Evolutionary conservation across 2,797 vertebrate genomes (phyloP).

Genomic region (Enteromius mattozi): DNA sequence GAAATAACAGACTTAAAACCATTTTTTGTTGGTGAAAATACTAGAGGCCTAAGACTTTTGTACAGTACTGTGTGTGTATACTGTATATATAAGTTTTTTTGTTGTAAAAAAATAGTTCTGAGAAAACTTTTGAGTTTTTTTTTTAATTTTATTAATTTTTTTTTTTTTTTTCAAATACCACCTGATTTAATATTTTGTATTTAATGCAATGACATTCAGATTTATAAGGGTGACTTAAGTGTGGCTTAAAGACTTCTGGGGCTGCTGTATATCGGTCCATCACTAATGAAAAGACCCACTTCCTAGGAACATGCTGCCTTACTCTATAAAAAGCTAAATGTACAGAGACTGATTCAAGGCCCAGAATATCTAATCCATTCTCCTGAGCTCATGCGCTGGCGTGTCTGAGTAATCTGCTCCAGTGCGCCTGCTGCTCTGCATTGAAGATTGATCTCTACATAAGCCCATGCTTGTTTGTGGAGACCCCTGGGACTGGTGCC

Average conservation of each 20-base stretch:
- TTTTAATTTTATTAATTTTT: too few relatives aligned
- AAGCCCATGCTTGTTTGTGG: conserved; percentile 47
- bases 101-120: neutral
- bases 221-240: neutral
- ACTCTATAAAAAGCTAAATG: conserved; percentile 12
- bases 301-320: neutral
- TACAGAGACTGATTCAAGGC: neutral
- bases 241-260: neutral
- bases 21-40: too few relatives aligned
- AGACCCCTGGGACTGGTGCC: conserved; percentile 16
- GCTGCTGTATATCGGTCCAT: neutral
- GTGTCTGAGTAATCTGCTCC: conserved; percentile 27
- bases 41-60: too few relatives aligned
- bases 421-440: conserved; percentile 25
- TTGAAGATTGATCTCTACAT: conserved; percentile 44
- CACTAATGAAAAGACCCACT: conserved; percentile 15
- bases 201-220: neutral
- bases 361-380: conserved; percentile 34
- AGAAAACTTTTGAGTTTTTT: neutral
- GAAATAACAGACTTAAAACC: too few relatives aligned
- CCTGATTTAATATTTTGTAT: neutral
- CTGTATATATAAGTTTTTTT: too few relatives aligned
- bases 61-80: too few relatives aligned
- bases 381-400: conserved; percentile 17
- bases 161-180: too few relatives aligned